These are phyloP conservation scores for Podarcis lilfordi DNA, from an alignment of 2,797 vertebrate species.

Conservation along the genomic window DNA sequence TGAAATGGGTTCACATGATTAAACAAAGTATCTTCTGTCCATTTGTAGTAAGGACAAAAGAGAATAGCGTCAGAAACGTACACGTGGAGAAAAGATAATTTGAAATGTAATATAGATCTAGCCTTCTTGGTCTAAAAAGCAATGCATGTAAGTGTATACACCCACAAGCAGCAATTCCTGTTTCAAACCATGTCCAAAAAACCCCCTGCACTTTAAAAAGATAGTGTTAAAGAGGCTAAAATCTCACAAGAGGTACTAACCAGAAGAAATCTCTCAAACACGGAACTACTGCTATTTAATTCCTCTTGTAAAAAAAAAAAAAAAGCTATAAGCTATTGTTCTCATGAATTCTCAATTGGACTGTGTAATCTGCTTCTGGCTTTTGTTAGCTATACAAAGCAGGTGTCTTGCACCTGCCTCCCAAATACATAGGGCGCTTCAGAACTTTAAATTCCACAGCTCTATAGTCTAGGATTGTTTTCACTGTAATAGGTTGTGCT, in stretches of 20 bases:
- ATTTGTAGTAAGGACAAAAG: neutral
- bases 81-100: neutral
- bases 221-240: neutral
- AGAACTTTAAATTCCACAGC: neutral
- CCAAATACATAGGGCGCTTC: neutral
- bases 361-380: neutral
- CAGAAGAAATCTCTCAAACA: neutral
- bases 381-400: neutral
- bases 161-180: neutral
- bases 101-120: neutral
- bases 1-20: neutral
- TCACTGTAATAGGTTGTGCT: neutral
- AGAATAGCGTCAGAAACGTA: no score
- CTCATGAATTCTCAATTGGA: neutral
- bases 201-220: neutral
- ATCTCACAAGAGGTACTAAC: neutral
- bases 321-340: neutral
- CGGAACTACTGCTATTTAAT: neutral
- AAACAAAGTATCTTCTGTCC: neutral
- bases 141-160: neutral
- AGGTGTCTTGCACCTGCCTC: neutral
- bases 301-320: neutral
- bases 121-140: no score
- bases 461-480: neutral
- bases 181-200: neutral